Conservation (phyloP, 2,113 vertebrate genomes). For the Falco punctatus region DNA sequence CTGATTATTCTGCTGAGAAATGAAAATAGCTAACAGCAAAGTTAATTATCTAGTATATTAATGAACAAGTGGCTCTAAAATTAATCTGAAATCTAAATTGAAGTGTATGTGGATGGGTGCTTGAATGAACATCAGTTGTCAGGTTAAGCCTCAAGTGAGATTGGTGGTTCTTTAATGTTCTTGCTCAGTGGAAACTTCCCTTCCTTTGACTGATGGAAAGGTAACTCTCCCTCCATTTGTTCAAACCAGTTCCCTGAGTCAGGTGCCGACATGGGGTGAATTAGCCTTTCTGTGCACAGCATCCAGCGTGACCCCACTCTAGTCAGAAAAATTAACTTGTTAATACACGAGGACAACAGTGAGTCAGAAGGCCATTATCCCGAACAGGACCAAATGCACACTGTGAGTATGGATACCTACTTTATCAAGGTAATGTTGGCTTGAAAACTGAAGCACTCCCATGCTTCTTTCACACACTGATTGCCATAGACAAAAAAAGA, state of each 20-base stretch:
- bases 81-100: neutral
- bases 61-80: conserved; percentile 7
- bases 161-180: neutral
- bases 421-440: neutral
- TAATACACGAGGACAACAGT: neutral
- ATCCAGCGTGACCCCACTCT: neutral
- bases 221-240: neutral
- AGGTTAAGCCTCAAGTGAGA: neutral
- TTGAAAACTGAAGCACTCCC: neutral
- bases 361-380: neutral
- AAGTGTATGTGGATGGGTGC: neutral
- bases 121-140: neutral
- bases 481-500: neutral
- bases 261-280: neutral
- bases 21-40: conserved; percentile 7
- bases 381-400: fast-evolving
- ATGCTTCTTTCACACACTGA: neutral
- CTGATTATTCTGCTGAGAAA: conserved; percentile 1
- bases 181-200: neutral
- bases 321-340: neutral
- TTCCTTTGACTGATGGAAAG: neutral
- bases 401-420: neutral
- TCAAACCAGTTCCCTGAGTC: neutral
- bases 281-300: neutral
- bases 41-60: conserved; percentile 6